phyloP scores from a whole-genome alignment of 2,797 vertebrate species.

The Pseudochromis fuscus region DNA sequence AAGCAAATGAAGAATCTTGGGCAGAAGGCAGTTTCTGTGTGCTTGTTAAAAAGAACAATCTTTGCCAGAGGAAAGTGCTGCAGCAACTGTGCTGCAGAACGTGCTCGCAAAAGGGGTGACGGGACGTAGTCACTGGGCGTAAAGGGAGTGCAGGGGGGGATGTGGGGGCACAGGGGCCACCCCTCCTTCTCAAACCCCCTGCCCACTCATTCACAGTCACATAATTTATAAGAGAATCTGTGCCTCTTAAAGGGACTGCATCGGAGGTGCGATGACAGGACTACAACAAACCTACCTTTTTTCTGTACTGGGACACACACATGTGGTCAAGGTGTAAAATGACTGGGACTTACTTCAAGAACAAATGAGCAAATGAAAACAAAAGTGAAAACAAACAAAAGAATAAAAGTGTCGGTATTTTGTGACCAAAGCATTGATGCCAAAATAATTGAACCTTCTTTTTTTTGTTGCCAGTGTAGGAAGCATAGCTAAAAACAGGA shows the following conservation, averaged over 20 bases:
- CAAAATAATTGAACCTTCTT: slow-evolving; percentile 95
- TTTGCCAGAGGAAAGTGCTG: slow-evolving; percentile 99
- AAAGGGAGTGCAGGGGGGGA: slow-evolving; percentile 64
- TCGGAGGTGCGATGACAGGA: slow-evolving; percentile 94
- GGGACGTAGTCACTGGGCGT: slow-evolving; percentile 75
- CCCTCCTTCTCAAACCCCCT: slow-evolving; percentile 62
- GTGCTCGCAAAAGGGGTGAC: slow-evolving; percentile 98
- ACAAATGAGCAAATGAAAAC: slow-evolving; percentile 79
- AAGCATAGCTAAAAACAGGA: slow-evolving; percentile 74
- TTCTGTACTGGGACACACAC: slow-evolving; percentile 91
- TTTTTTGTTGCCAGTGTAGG: slow-evolving; percentile 82
- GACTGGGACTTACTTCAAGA: slow-evolving; percentile 82
- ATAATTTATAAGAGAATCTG: slow-evolving; percentile 91
- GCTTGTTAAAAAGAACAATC: slow-evolving; percentile 99
- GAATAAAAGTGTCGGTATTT: slow-evolving; percentile 92
- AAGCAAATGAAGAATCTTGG: slow-evolving; percentile 99
- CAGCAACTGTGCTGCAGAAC: slow-evolving; percentile 99
- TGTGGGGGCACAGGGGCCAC: slow-evolving; percentile 68
- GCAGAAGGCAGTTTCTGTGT: slow-evolving; percentile 99
- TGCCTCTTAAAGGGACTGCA: slow-evolving; percentile 92
- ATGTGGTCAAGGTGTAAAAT: slow-evolving; percentile 77
- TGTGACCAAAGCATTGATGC: slow-evolving; percentile 99
- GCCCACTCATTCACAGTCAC: slow-evolving; percentile 90
- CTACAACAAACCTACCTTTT: slow-evolving; percentile 99
- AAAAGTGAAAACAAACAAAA: slow-evolving; percentile 87